Conservation (phyloP, 1,140 invertebrate genomes). For the Bombus huntii region DNA sequence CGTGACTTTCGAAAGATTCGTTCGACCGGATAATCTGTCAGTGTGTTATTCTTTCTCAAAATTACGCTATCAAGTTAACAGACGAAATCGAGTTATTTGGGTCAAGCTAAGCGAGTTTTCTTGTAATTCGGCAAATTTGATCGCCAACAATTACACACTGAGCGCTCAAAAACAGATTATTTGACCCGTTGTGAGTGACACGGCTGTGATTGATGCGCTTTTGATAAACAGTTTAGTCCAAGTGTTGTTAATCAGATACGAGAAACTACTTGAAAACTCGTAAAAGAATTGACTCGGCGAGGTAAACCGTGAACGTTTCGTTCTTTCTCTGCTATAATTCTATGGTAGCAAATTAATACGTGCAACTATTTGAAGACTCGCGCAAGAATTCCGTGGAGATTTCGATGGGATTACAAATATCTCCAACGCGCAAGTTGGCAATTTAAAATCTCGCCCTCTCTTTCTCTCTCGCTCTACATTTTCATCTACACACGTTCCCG, state of each 20-base stretch:
- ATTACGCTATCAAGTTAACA: background rate
- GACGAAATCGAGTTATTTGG: background rate
- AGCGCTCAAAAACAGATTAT: too few species aligned
- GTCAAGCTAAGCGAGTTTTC: background rate
- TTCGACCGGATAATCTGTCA: background rate
- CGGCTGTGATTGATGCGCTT: too few species aligned
- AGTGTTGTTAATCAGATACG: too few species aligned
- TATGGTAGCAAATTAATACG: background rate
- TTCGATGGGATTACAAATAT: slow-evolving; percentile 13
- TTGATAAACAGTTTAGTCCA: too few species aligned
- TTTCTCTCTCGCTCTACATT: background rate
- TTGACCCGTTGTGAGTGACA: too few species aligned
- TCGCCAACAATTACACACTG: too few species aligned
- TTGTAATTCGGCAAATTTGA: background rate
- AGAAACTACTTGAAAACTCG: too few species aligned
- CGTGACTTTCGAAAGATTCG: background rate
- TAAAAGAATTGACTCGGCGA: too few species aligned
- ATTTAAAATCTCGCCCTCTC: slow-evolving; percentile 5
- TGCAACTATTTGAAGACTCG: background rate
- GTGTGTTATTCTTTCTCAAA: background rate
- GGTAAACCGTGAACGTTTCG: background rate
- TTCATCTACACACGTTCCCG: background rate
- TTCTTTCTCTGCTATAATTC: background rate
- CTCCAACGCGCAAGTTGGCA: background rate
- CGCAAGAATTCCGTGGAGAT: background rate